A percentile compares a stretch with the other conserved stretches of the same genome.
Conservation (phyloP, 2,113 vertebrate genomes). For the Anthoscopus minutus region DNA sequence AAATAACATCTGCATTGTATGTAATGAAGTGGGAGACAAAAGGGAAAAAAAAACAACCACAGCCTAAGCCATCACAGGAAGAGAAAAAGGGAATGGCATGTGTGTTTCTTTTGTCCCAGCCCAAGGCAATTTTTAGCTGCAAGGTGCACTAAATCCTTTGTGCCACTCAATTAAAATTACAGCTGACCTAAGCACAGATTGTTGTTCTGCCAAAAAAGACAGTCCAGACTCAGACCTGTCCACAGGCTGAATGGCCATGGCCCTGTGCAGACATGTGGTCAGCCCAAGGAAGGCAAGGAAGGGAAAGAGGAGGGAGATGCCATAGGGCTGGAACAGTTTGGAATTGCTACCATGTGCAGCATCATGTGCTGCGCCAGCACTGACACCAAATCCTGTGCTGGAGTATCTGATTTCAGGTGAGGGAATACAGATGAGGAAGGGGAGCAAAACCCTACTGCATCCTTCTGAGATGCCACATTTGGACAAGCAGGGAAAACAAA, state of each 20-base stretch:
- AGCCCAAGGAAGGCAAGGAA: neutral
- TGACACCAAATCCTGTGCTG: neutral
- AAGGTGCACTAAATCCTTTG: neutral
- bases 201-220: neutral
- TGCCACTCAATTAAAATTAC: neutral
- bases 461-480: neutral
- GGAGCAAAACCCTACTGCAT: neutral
- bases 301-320: neutral
- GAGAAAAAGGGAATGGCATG: neutral
- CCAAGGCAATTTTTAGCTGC: slow-evolving; percentile 17
- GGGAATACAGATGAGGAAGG: neutral
- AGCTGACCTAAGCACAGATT: slow-evolving; percentile 11
- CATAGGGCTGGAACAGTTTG: neutral
- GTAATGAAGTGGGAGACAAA: neutral
- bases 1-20: neutral
- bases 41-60: neutral
- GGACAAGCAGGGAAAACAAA: neutral
- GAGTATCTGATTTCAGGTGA: neutral
- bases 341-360: accelerated
- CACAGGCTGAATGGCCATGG: accelerated
- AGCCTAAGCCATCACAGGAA: neutral
- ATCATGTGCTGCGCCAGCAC: neutral
- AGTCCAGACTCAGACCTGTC: neutral
- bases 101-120: neutral
- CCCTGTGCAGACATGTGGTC: accelerated